phyloP scores from a whole-genome alignment of 2,888 invertebrate genomes.

The Mellilla xanthometata region DNA sequence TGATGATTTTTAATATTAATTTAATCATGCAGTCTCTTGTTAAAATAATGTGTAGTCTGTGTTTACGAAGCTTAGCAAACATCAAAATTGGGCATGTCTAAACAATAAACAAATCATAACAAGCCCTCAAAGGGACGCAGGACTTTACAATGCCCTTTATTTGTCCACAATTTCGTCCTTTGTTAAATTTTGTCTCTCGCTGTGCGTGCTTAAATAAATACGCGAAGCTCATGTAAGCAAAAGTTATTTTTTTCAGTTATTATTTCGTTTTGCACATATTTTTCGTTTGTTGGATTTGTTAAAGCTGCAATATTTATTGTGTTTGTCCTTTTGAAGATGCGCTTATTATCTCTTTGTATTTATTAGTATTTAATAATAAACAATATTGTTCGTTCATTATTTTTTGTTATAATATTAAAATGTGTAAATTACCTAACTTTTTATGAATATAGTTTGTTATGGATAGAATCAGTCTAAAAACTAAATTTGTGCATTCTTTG shows the following conservation, averaged over 20 bases:
- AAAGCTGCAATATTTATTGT: too few relatives aligned
- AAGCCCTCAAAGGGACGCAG: constrained; percentile 55
- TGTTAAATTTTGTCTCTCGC: constrained; percentile 38
- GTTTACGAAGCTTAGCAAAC: constrained; percentile 50
- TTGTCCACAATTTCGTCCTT: constrained; percentile 44
- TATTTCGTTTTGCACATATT: constrained; percentile 3
- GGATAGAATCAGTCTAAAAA: too few relatives aligned
- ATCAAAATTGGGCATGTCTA: constrained; percentile 64
- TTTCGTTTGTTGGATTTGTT: background rate
- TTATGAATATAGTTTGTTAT: too few relatives aligned
- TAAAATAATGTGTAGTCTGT: constrained; percentile 21
- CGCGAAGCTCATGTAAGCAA: background rate
- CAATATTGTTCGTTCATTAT: too few relatives aligned
- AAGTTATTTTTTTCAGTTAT: constrained; percentile 7
- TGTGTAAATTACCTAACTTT: too few relatives aligned
- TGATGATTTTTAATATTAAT: too few relatives aligned
- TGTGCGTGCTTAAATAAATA: constrained; percentile 21
- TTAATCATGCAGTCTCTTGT: constrained; percentile 13
- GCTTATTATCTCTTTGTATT: too few relatives aligned
- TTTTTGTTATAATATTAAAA: too few relatives aligned
- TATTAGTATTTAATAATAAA: too few relatives aligned
- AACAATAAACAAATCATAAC: constrained; percentile 70
- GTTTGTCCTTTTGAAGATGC: too few relatives aligned
- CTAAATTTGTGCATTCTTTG: too few relatives aligned
- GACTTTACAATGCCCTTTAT: constrained; percentile 52